Base-by-base conservation (phyloP, 2,797 vertebrate species). In the Antrozous pallidus region DNA sequence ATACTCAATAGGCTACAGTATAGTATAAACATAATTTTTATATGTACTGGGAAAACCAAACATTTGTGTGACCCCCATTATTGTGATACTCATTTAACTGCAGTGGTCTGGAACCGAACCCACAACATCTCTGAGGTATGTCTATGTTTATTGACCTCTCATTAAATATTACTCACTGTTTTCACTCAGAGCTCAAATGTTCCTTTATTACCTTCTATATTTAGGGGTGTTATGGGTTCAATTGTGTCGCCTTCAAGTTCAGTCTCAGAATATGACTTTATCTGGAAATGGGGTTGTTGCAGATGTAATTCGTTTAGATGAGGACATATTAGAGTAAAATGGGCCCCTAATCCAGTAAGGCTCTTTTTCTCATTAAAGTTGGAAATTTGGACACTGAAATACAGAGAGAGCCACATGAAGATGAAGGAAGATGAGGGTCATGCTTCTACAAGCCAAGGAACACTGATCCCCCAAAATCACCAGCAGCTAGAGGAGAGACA, bases 121-220 rank as follows among this genome's bases (percentile, higher is more conserved):
- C 47, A 8, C 58, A 47, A 26, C 10, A 33, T 26, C n/a, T 26
- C 8, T 45, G 49, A 26, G 5, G 8, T 36, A 33, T 49, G 45
- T 31, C 61, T 67, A 42, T 18, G 85, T 61, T n/a, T 67, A 24
- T n/a, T 77, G 45, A 84, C 78, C 31, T 85, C 74, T 88, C 63
- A 12, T 33, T 70, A 71, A 88, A 38, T 40, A 90, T 82, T 88
- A 90, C 31, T 93, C 58, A 61, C n/a, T 80, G n/a, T 47, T 86
- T 95, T 83, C 11, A 89, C 28, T 69, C 38, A 89, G 74, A 82
- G 3, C 3, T 88, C 83, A 83, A 61, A 67, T 71, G 2, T 65
- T 65, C 22, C 49, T 86, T 83, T 47, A 14, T 73, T 71, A 79
- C 38, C n/a, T 38, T 78, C n/a, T 1, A 88, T 47, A 58, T 26